phyloP scores from a whole-genome alignment of 2,888 invertebrate genomes.

The Sinotaia quadrata region DNA sequence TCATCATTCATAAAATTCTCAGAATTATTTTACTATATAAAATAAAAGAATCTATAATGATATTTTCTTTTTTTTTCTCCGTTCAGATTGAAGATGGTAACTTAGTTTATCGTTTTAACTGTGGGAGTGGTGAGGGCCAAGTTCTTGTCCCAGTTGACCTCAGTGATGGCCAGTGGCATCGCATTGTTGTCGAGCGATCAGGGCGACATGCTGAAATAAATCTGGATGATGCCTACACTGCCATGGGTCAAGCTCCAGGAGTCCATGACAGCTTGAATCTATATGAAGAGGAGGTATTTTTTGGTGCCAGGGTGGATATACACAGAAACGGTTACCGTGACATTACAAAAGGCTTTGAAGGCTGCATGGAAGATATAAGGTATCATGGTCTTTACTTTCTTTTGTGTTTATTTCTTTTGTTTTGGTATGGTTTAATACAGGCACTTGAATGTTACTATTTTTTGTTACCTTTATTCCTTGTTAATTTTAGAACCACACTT shows the following conservation, averaged over 20 bases:
- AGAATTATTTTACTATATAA: too few species aligned
- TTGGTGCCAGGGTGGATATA: constrained; percentile 83
- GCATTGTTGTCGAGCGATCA: constrained; percentile 81
- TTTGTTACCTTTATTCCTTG: too few species aligned
- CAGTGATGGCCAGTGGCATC: constrained; percentile 90
- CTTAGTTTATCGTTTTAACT: constrained; percentile 91
- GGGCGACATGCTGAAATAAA: constrained; percentile 85
- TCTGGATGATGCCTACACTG: constrained; percentile 83
- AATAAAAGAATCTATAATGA: too few species aligned
- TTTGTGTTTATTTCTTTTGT: too few species aligned
- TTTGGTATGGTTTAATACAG: too few species aligned
- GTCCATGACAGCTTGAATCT: constrained; percentile 88
- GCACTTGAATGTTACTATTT: too few species aligned
- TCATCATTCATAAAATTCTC: too few species aligned
- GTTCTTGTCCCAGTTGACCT: constrained; percentile 84
- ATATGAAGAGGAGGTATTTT: constrained; percentile 85
- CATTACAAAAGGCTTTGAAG: constrained; percentile 88
- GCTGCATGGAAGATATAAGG: constrained; percentile 89
- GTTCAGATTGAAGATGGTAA: constrained; percentile 84
- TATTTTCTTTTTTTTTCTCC: not conserved
- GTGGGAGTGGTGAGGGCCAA: constrained; percentile 91
- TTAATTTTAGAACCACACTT: too few species aligned
- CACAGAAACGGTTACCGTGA: constrained; percentile 57
- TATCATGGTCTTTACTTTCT: not conserved
- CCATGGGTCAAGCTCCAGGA: constrained; percentile 82